phyloP scores from a whole-genome alignment of 37 sponge, comb jelly and placozoan genomes.

The Diacarnus erythraeanus region DNA sequence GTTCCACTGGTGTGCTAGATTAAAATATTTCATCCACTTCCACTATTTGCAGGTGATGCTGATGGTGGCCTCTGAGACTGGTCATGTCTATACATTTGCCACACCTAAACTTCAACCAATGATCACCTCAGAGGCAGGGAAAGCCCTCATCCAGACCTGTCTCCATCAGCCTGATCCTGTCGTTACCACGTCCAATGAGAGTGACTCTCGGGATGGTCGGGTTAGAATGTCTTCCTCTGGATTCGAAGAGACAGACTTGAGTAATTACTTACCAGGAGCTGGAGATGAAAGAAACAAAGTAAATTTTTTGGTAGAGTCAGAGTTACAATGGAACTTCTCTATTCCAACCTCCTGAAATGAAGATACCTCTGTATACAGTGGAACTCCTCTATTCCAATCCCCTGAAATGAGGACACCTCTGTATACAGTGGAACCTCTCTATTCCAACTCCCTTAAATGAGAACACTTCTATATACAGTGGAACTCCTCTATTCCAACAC shows the following conservation, averaged over 20 bases:
- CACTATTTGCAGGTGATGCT: slow-evolving; percentile 76
- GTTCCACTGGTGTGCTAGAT: too few species aligned
- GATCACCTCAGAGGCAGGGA: slow-evolving; percentile 98
- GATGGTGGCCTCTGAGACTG: slow-evolving; percentile 99
- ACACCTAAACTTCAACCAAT: slow-evolving; percentile 99
- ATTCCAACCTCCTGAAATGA: too few species aligned
- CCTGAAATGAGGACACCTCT: too few species aligned
- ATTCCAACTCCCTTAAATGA: too few species aligned
- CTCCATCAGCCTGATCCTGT: slow-evolving; percentile 93
- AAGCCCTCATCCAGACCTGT: slow-evolving; percentile 99
- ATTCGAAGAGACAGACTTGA: slow-evolving; percentile 95
- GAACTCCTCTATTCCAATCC: too few species aligned
- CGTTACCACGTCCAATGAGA: not conserved
- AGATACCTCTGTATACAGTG: too few species aligned
- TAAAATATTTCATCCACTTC: not conserved
- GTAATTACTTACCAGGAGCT: not conserved
- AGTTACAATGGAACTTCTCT: too few species aligned
- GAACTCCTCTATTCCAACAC: too few species aligned
- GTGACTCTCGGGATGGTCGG: slow-evolving; percentile 39
- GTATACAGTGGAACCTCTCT: too few species aligned
- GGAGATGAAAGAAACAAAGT: too few species aligned
- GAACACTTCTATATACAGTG: too few species aligned
- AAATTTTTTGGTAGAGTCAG: too few species aligned
- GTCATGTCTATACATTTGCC: slow-evolving; percentile 99
- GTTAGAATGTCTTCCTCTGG: slow-evolving; percentile 88